Conservation (phyloP, 1,140 invertebrate genomes). For the Chrysoperla carnea region DNA sequence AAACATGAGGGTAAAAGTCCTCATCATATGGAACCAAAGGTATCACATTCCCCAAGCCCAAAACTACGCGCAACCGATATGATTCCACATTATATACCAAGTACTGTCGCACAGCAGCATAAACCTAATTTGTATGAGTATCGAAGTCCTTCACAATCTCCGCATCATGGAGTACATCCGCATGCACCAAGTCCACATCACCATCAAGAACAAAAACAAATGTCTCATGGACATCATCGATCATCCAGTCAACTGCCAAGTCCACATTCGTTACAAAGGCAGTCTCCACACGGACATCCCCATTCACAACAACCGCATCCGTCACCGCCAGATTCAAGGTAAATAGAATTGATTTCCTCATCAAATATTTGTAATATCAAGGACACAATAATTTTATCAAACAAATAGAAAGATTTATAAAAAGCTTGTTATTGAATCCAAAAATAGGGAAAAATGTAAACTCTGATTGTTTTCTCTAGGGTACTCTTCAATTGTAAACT, state of each 20-base stretch:
- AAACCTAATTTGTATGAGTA: constrained; percentile 28
- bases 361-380: no score
- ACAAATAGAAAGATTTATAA: no score
- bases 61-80: constrained; percentile 35
- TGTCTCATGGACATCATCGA: constrained; percentile 10
- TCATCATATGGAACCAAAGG: constrained; percentile 33
- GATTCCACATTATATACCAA: constrained; percentile 38
- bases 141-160: constrained; percentile 33
- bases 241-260: constrained; percentile 21
- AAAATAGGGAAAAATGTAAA: no score
- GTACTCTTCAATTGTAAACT: no score
- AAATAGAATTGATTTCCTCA: no score
- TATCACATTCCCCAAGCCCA: constrained; percentile 39
- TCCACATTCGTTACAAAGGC: constrained; percentile 22
- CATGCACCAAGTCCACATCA: constrained; percentile 16
- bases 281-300: constrained; percentile 25
- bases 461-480: no score
- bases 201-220: constrained; percentile 17
- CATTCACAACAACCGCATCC: constrained; percentile 23
- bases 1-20: constrained; percentile 50
- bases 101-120: constrained; percentile 27
- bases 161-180: constrained; percentile 26
- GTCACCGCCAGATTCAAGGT: constrained; percentile 24
- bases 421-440: no score
- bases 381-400: no score